Conservation (phyloP, 2,888 invertebrate genomes). For the Venusia cambrica region DNA sequence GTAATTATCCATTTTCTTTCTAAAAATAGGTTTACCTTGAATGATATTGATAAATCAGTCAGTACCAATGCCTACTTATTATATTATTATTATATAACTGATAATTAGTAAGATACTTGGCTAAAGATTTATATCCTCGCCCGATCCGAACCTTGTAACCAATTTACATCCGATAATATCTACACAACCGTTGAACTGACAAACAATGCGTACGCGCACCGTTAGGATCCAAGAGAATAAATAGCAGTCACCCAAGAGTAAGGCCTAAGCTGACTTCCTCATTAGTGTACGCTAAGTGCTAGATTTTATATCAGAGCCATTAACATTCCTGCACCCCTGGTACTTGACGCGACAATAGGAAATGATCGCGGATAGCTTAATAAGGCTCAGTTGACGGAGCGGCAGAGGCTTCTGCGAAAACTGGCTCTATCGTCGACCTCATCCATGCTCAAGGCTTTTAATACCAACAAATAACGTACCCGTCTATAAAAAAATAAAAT, state of each 20-base stretch:
- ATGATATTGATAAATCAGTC: no score
- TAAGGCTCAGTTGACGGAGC: conserved; percentile 18
- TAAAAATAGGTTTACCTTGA: no score
- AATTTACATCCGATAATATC: conserved; percentile 20
- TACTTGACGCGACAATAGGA: conserved; percentile 32
- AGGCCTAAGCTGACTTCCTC: conserved; percentile 31
- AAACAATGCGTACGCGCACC: conserved; percentile 25
- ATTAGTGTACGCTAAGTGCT: conserved; percentile 33
- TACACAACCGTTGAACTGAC: conserved; percentile 17
- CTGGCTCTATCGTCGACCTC: no score
- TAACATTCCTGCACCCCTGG: conserved; percentile 41
- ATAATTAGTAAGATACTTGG: no score
- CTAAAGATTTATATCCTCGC: not conserved
- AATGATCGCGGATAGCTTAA: conserved; percentile 26
- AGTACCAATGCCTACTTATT: no score
- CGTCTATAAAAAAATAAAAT: no score
- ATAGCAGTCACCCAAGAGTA: not conserved
- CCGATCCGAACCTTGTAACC: conserved; percentile 6
- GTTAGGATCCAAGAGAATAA: conserved; percentile 17
- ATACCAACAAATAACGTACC: no score
- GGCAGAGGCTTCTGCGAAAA: no score
- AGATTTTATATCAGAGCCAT: conserved; percentile 39
- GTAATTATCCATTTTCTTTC: no score
- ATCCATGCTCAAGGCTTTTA: no score
- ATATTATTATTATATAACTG: no score